Evolutionary conservation across 2,888 invertebrate genomes (phyloP).

Genomic region (Pyrgus malvae): DNA sequence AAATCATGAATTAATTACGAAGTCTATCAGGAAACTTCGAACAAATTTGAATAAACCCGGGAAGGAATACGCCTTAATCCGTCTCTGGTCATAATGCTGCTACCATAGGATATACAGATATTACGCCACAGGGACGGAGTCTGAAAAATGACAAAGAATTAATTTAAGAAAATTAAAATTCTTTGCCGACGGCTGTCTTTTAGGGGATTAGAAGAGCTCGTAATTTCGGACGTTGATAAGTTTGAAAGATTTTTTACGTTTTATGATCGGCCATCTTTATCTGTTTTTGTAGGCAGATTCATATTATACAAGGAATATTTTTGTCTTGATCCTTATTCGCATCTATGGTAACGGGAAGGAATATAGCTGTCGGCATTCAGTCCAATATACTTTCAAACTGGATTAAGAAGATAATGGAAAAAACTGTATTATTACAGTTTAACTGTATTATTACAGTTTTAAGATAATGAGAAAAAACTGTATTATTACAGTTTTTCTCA

Average conservation of each 20-base stretch:
- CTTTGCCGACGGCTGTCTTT: slow-evolving; percentile 41
- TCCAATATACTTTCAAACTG: too few relatives aligned
- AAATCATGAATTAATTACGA: slow-evolving; percentile 15
- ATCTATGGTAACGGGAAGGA: too few relatives aligned
- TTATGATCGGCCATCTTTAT: slow-evolving; percentile 1
- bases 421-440: too few relatives aligned
- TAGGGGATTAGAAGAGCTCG: slow-evolving; percentile 10
- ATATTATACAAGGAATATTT: background rate
- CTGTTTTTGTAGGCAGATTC: background rate
- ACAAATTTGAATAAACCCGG: slow-evolving; percentile 50
- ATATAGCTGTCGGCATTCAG: too few relatives aligned
- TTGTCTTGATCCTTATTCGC: too few relatives aligned
- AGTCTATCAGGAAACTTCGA: slow-evolving; percentile 20
- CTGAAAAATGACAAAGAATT: slow-evolving; percentile 57
- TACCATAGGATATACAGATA: too few relatives aligned
- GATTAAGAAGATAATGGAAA: too few relatives aligned
- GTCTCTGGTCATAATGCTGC: slow-evolving; percentile 49
- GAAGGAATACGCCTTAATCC: slow-evolving; percentile 57
- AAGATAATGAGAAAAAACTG: too few relatives aligned
- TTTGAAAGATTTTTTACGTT: slow-evolving; percentile 6
- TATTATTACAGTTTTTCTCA: too few relatives aligned
- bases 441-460: too few relatives aligned
- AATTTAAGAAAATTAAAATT: slow-evolving; percentile 57
- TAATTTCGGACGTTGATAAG: slow-evolving; percentile 17
- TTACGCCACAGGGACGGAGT: slow-evolving; percentile 34